phyloP scores from a whole-genome alignment of 1,140 invertebrate genomes.

The Aethina tumida region DNA sequence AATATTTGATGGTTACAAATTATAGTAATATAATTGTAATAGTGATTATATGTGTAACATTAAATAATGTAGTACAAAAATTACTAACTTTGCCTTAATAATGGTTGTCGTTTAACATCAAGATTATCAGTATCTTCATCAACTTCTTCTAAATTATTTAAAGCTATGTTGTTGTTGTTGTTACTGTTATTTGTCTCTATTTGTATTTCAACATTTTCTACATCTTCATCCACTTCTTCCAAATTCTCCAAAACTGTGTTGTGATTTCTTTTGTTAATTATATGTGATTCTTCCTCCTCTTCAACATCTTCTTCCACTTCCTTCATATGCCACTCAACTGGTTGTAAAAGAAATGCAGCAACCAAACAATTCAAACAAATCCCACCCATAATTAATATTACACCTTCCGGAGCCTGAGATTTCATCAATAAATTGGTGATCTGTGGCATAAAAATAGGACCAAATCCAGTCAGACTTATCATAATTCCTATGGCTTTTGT shows the following conservation, averaged over 20 bases:
- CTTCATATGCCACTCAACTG: slow-evolving; percentile 43
- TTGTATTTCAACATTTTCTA: too few relatives aligned
- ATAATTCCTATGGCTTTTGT: slow-evolving; percentile 37
- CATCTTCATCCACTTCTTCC: slow-evolving; percentile 23
- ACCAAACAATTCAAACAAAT: slow-evolving; percentile 31
- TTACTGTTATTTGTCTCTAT: too few relatives aligned
- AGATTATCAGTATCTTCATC: too few relatives aligned
- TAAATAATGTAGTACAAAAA: too few relatives aligned
- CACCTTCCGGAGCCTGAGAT: slow-evolving; percentile 33
- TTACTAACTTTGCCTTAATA: too few relatives aligned
- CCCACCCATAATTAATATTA: slow-evolving; percentile 37
- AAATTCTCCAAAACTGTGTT: slow-evolving; percentile 17
- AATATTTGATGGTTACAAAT: too few relatives aligned
- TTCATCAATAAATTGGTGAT: slow-evolving; percentile 34
- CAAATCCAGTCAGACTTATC: slow-evolving; percentile 38
- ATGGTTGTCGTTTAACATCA: too few relatives aligned
- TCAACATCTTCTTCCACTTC: slow-evolving; percentile 11
- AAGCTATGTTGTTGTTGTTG: too few relatives aligned
- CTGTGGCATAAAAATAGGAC: slow-evolving; percentile 41
- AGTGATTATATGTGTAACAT: too few relatives aligned
- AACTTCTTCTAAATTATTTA: too few relatives aligned
- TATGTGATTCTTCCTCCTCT: not conserved
- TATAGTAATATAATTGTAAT: too few relatives aligned
- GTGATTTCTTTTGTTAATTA: slow-evolving; percentile 18
- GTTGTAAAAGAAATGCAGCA: slow-evolving; percentile 38